phyloP scores from a whole-genome alignment of 2,797 vertebrate species.

The Chromobotia macracanthus region DNA sequence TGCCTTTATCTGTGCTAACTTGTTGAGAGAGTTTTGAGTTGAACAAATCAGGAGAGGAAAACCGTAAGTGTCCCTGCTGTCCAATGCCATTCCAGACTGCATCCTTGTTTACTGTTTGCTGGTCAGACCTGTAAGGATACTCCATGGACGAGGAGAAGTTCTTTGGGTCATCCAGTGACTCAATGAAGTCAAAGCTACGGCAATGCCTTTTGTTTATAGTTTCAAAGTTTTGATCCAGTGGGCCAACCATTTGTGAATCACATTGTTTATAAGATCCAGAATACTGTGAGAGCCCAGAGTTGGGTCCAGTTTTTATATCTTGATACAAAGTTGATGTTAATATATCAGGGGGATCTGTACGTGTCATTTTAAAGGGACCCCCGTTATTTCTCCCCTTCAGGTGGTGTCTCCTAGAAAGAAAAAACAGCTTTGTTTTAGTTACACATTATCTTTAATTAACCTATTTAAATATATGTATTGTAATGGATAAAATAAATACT shows the following conservation, averaged over 20 bases:
- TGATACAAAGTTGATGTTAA: slow-evolving; percentile 93
- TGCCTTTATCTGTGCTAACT: slow-evolving; percentile 69
- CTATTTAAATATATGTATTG: slow-evolving; percentile 1
- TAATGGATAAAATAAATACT: background rate
- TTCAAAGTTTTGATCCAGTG: slow-evolving; percentile 76
- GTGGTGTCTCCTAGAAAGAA: slow-evolving; percentile 70
- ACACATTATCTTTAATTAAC: background rate
- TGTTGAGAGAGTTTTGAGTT: slow-evolving; percentile 75
- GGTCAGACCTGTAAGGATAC: slow-evolving; percentile 72
- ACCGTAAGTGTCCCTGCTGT: slow-evolving; percentile 77
- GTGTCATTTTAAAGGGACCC: slow-evolving; percentile 92
- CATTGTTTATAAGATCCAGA: slow-evolving; percentile 79
- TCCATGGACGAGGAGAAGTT: slow-evolving; percentile 77
- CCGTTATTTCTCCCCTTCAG: slow-evolving; percentile 74
- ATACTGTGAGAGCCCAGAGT: slow-evolving; percentile 71
- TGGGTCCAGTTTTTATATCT: slow-evolving; percentile 85
- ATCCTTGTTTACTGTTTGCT: slow-evolving; percentile 76
- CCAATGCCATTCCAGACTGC: slow-evolving; percentile 75
- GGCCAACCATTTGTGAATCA: slow-evolving; percentile 86
- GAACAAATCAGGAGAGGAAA: slow-evolving; percentile 79
- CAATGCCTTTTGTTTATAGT: slow-evolving; percentile 96
- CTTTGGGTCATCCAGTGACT: slow-evolving; percentile 88
- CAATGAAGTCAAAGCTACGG: slow-evolving; percentile 94
- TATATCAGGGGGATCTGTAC: slow-evolving; percentile 95
- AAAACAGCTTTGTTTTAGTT: slow-evolving; percentile 56